Evolutionary conservation across 1,140 invertebrate genomes (phyloP).

Genomic region (Orchestia grillus): DNA sequence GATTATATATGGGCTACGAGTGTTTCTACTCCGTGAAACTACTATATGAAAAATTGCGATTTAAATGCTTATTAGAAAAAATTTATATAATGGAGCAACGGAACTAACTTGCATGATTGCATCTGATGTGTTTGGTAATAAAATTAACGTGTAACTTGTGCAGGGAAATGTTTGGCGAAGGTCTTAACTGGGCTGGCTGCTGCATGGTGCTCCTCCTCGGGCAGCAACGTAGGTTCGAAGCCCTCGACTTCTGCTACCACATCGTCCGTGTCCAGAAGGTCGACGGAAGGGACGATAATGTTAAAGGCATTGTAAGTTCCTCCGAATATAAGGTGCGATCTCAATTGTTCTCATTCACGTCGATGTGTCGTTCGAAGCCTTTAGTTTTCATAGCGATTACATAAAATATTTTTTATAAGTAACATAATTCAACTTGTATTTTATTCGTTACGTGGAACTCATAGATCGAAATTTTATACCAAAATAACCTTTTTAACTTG

Average conservation of each 20-base stretch:
- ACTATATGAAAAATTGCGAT: too few relatives aligned
- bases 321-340: background rate
- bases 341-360: background rate
- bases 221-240: constrained; percentile 97
- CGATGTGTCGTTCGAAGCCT: background rate
- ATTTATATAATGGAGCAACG: too few relatives aligned
- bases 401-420: too few relatives aligned
- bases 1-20: too few relatives aligned
- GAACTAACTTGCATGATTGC: too few relatives aligned
- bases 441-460: background rate
- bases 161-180: constrained; percentile 89
- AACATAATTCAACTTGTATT: too few relatives aligned
- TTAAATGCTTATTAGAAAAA: too few relatives aligned
- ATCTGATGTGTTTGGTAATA: too few relatives aligned
- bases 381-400: background rate
- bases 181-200: constrained; percentile 98
- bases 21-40: too few relatives aligned
- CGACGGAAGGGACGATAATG: constrained; percentile 95
- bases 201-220: constrained; percentile 97
- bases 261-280: constrained; percentile 95
- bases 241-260: constrained; percentile 99
- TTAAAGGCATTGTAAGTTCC: constrained; percentile 94
- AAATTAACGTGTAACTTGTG: background rate
- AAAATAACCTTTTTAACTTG: background rate
- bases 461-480: background rate